A percentile compares a stretch with the other conserved stretches of the same genome.
These are phyloP conservation scores for Ectemnius cavifrons DNA, from an alignment of 2,888 invertebrate species.

Conservation along the genomic window DNA sequence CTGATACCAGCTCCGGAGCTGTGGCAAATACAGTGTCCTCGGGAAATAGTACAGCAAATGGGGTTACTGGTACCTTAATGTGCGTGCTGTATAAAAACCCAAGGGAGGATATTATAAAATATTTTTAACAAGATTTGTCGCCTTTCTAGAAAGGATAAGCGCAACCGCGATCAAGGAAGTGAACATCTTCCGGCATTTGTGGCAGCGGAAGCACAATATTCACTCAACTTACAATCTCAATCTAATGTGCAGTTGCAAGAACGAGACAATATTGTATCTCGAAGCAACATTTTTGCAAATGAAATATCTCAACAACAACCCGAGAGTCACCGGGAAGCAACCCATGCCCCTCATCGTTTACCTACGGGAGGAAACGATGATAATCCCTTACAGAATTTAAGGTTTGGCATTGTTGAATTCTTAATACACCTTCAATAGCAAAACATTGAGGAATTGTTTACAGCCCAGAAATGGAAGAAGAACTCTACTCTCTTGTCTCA, in stretches of 20 bases:
- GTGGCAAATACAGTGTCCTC: conserved; percentile 60
- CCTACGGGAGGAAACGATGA: conserved; percentile 57
- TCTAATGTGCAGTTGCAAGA: conserved; percentile 69
- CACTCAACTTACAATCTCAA: conserved; percentile 68
- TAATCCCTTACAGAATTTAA: conserved; percentile 61
- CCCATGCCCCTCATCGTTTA: conserved; percentile 62
- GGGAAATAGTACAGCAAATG: conserved; percentile 58
- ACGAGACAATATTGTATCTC: conserved; percentile 57
- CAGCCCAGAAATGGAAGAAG: conserved; percentile 68
- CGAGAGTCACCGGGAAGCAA: conserved; percentile 72
- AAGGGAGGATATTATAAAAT: conserved; percentile 6
- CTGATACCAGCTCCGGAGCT: conserved; percentile 58
- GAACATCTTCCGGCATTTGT: conserved; percentile 66
- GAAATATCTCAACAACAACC: conserved; percentile 65
- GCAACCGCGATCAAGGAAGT: conserved; percentile 69
- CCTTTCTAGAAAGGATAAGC: conserved; percentile 68
- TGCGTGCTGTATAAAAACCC: conserved; percentile 41
- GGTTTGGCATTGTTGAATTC: conserved; percentile 43
- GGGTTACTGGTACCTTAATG: conserved; percentile 63
- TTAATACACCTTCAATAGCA: conserved; percentile 8
- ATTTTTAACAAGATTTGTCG: conserved; percentile 19
- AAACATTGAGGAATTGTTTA: conserved; percentile 22
- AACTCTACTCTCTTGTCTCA: conserved; percentile 63
- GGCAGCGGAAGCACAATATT: conserved; percentile 68
- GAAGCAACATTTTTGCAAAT: conserved; percentile 67